Evolutionary conservation across 1,140 invertebrate genomes (phyloP).

Genomic region (Lithobius niger): DNA sequence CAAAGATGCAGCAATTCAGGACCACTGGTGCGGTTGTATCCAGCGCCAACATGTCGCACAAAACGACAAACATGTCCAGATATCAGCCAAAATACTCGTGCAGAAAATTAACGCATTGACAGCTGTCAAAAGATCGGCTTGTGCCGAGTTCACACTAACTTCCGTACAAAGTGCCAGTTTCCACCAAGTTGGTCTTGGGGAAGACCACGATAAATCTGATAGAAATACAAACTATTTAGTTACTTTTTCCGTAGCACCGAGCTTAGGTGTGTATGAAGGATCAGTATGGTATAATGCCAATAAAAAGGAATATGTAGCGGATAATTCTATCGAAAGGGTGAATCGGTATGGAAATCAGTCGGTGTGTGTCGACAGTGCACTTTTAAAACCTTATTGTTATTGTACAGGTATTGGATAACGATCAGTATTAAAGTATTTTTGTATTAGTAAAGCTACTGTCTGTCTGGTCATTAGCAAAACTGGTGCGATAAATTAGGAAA

Average conservation of each 20-base stretch:
- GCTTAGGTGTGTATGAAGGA: slow-evolving; percentile 37
- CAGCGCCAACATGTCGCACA: slow-evolving; percentile 25
- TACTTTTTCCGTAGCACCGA: background rate
- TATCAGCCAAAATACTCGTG: slow-evolving; percentile 27
- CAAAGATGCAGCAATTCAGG: slow-evolving; percentile 33
- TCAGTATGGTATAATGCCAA: slow-evolving; percentile 27
- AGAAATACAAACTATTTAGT: slow-evolving; percentile 5
- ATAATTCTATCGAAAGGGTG: slow-evolving; percentile 42
- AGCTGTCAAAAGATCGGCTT: too few relatives aligned
- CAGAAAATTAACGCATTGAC: slow-evolving; percentile 33
- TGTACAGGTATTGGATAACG: too few relatives aligned
- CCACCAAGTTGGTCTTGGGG: slow-evolving; percentile 22
- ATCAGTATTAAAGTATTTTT: too few relatives aligned
- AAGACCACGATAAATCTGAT: slow-evolving; percentile 22
- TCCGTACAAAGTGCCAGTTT: slow-evolving; percentile 19
- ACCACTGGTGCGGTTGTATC: slow-evolving; percentile 43
- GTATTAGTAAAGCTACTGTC: too few relatives aligned
- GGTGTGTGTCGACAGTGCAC: slow-evolving; percentile 36
- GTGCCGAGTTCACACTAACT: too few relatives aligned
- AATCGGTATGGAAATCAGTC: slow-evolving; percentile 43
- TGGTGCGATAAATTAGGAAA: too few relatives aligned
- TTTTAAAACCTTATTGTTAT: slow-evolving; percentile 42
- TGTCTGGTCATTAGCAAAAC: too few relatives aligned
- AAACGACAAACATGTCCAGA: slow-evolving; percentile 12
- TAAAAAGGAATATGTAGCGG: slow-evolving; percentile 30